These are phyloP conservation scores for Arctia plantaginis DNA, from an alignment of 2,888 invertebrate genomes.

Conservation along the genomic window DNA sequence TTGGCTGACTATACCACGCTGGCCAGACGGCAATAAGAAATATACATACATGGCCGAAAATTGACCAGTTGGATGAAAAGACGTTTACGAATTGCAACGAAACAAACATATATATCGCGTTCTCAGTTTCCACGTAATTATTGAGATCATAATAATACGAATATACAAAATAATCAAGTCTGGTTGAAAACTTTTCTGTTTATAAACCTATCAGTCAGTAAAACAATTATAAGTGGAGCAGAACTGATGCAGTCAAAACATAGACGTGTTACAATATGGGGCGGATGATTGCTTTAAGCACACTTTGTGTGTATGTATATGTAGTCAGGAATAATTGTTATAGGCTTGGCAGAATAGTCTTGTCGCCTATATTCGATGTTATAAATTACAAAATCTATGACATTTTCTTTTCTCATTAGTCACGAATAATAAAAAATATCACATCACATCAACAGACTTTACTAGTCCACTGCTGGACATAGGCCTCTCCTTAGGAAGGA, in stretches of 20 bases:
- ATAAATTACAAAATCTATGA: not conserved
- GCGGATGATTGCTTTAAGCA: conserved; percentile 42
- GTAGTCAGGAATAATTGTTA: not conserved
- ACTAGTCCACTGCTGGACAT: no score
- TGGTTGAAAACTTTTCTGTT: conserved; percentile 32
- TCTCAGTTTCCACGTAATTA: not conserved
- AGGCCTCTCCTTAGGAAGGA: no score
- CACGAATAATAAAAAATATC: no score
- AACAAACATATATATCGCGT: not conserved
- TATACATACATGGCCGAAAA: no score
- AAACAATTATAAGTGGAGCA: conserved; percentile 40
- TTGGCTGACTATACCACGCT: no score
- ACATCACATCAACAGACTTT: no score
- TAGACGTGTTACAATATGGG: conserved; percentile 42
- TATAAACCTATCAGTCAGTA: conserved; percentile 46
- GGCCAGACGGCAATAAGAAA: no score
- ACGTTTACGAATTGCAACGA: not conserved
- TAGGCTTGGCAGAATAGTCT: not conserved
- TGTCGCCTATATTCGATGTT: not conserved
- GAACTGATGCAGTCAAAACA: conserved; percentile 44
- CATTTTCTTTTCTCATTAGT: conserved; percentile 18
- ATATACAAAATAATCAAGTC: conserved; percentile 39
- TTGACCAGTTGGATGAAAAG: not conserved
- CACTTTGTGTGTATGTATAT: conserved; percentile 26
- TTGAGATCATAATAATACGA: no score